A percentile compares a stretch with the other conserved stretches of the same genome.
Conservation (phyloP, 2,113 vertebrate species). For the Dipodomys stephensi region DNA sequence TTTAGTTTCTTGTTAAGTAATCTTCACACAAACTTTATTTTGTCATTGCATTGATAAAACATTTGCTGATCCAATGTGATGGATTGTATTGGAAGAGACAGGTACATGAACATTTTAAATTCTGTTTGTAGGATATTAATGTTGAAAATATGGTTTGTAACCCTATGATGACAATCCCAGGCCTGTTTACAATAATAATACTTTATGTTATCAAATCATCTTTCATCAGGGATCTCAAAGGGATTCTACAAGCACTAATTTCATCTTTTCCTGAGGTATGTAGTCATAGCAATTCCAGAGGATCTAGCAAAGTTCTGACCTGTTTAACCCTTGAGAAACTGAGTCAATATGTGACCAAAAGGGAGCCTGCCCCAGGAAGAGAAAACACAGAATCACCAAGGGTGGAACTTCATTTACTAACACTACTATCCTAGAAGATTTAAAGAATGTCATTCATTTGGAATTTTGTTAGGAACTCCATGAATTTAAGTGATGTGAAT, state of each 20-base stretch:
- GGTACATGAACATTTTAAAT: neutral
- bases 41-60: conserved; percentile 31
- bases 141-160: neutral
- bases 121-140: neutral
- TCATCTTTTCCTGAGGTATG: conserved; percentile 52
- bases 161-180: neutral
- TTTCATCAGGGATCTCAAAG: conserved; percentile 60
- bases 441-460: neutral
- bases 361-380: neutral
- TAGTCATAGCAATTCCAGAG: conserved; percentile 1
- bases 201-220: conserved; percentile 40
- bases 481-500: neutral
- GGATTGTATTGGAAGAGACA: neutral
- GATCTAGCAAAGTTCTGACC: conserved; percentile 12
- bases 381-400: neutral
- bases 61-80: conserved; percentile 31
- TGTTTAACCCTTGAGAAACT: conserved; percentile 8
- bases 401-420: neutral
- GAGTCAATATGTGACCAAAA: neutral
- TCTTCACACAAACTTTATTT: neutral
- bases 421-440: neutral
- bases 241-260: conserved; percentile 60
- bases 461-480: neutral
- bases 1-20: conserved; percentile 76
- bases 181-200: conserved; percentile 57